Percentiles rank a stretch among this genome's conserved stretches.
Conservation (phyloP, 2,797 vertebrate genomes). For the Coendou prehensilis region DNA sequence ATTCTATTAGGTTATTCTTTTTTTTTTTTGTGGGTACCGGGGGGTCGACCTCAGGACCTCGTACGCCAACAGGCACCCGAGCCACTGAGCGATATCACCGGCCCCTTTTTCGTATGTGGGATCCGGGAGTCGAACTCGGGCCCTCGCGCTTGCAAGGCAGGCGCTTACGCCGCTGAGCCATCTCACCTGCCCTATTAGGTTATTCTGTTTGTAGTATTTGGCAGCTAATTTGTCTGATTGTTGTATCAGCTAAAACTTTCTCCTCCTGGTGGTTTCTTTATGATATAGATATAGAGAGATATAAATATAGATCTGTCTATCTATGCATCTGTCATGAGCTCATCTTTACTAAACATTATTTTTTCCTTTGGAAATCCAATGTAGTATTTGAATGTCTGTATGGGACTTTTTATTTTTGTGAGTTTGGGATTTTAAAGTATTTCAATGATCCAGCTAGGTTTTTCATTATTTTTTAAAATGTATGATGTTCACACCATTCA, state of each 20-base stretch:
- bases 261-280: background rate
- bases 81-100: too few relatives aligned
- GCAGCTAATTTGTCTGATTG: background rate
- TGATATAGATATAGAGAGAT: background rate
- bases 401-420: background rate
- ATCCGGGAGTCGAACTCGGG: too few relatives aligned
- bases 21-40: too few relatives aligned
- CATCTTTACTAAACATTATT: background rate
- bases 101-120: too few relatives aligned
- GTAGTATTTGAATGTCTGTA: background rate
- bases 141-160: too few relatives aligned
- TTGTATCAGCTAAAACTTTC: background rate
- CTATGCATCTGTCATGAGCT: background rate
- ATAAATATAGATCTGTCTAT: background rate
- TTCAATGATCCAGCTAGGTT: slow-evolving; percentile 31
- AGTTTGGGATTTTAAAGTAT: slow-evolving; percentile 25
- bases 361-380: slow-evolving; percentile 4
- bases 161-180: too few relatives aligned
- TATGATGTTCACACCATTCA: background rate
- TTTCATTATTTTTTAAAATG: slow-evolving; percentile 32
- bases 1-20: background rate
- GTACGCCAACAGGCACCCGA: too few relatives aligned
- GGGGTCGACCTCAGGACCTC: too few relatives aligned
- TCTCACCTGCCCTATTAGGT: too few relatives aligned
- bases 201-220: background rate